Percentiles rank a stretch among this genome's conserved stretches.
Evolutionary conservation across 92 coral and sea anemone genomes (phyloP).

Genomic region (Hydrozoanthus gracilis): DNA sequence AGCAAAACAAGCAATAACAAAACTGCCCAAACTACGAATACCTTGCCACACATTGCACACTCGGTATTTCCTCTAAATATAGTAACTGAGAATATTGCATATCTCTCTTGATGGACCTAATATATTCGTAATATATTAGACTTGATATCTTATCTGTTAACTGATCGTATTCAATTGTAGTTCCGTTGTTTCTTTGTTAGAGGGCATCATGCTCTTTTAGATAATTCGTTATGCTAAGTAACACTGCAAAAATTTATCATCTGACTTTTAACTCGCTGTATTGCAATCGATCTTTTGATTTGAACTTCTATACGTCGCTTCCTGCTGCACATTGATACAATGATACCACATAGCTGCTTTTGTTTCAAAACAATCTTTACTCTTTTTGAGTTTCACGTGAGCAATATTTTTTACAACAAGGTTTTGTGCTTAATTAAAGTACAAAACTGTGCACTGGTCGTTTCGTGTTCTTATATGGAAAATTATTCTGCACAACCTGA

Average conservation of each 20-base stretch:
- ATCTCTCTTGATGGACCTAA: neutral
- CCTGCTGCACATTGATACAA: neutral
- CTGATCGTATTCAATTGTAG: slow-evolving; percentile 2
- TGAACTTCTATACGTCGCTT: neutral
- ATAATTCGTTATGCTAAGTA: neutral
- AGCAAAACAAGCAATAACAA: too few relatives aligned
- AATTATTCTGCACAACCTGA: neutral
- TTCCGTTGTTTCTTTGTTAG: slow-evolving; percentile 10
- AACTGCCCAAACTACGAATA: neutral
- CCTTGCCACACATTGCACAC: neutral
- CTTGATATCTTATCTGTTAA: slow-evolving; percentile 3
- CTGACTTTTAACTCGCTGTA: neutral
- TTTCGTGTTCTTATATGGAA: too few relatives aligned
- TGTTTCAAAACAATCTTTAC: too few relatives aligned
- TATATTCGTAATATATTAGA: slow-evolving; percentile 8
- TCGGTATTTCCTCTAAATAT: neutral
- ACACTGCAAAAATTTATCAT: too few relatives aligned
- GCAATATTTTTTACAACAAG: too few relatives aligned
- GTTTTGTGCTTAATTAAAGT: too few relatives aligned
- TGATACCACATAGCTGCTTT: neutral
- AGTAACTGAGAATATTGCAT: neutral
- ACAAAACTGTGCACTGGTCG: too few relatives aligned
- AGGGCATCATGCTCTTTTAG: neutral
- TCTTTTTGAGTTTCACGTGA: too few relatives aligned
- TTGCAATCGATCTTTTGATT: neutral